These are phyloP conservation scores for Colletes latitarsis DNA, from an alignment of 1,140 invertebrate species.

Conservation along the genomic window DNA sequence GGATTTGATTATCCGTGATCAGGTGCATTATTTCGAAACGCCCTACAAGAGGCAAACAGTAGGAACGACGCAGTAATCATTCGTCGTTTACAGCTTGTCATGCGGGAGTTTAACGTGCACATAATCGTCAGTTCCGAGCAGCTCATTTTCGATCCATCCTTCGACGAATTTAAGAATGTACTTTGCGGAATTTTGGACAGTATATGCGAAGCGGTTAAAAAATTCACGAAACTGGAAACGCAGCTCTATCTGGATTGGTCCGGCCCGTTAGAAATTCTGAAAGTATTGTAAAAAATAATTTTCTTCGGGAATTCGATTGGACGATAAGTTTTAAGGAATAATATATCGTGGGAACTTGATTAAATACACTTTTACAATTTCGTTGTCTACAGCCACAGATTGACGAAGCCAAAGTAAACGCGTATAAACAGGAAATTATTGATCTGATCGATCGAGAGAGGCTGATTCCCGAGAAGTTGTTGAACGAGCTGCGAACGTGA, in stretches of 20 bases:
- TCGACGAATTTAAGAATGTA: constrained; percentile 87
- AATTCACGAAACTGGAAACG: constrained; percentile 89
- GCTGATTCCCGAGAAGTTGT: constrained; percentile 85
- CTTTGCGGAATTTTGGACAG: constrained; percentile 87
- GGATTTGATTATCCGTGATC: constrained; percentile 83
- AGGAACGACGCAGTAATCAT: background rate
- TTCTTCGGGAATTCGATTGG: too few species aligned
- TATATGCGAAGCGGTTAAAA: constrained; percentile 86
- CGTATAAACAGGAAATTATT: constrained; percentile 83
- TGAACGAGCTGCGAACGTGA: constrained; percentile 84
- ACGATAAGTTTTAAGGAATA: too few species aligned
- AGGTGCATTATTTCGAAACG: constrained; percentile 33
- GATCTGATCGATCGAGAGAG: constrained; percentile 86
- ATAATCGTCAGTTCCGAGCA: constrained; percentile 86
- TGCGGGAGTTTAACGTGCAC: constrained; percentile 88
- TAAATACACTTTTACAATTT: too few species aligned
- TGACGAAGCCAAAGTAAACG: constrained; percentile 80
- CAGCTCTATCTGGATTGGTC: constrained; percentile 85
- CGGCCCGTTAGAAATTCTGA: constrained; percentile 74
- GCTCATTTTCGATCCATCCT: constrained; percentile 90
- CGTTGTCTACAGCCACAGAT: constrained; percentile 66
- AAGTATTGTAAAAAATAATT: constrained; percentile 72
- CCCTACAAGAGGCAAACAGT: background rate
- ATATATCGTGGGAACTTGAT: too few species aligned
- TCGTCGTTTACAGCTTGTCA: constrained; percentile 80